Conservation (phyloP, 2,797 vertebrate species). For the Cossypha heuglini region DNA sequence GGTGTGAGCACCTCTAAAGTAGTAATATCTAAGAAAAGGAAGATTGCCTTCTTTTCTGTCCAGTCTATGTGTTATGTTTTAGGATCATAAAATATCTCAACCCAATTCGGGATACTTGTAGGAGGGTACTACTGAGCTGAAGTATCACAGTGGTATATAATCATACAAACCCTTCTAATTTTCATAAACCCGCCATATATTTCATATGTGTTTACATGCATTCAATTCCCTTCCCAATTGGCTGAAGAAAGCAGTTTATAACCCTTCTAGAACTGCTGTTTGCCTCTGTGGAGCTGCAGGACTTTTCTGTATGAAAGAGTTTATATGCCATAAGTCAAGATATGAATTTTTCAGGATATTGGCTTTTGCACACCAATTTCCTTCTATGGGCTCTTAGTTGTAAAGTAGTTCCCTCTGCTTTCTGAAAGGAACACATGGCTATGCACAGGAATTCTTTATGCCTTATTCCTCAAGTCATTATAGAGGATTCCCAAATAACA, state of each 20-base stretch:
- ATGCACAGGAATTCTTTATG: not conserved
- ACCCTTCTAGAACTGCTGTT: not conserved
- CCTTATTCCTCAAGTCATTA: not conserved
- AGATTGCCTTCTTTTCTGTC: not conserved
- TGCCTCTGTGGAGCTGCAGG: not conserved
- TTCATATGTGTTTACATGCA: fast-evolving
- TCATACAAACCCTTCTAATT: not conserved
- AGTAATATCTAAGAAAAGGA: not conserved
- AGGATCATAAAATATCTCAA: not conserved
- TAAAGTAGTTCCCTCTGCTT: not conserved
- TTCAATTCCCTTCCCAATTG: not conserved
- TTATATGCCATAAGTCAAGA: not conserved
- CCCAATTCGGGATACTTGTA: not conserved
- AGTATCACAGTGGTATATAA: not conserved
- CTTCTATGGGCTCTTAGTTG: not conserved
- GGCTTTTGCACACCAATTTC: not conserved
- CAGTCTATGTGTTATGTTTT: not conserved
- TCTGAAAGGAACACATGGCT: not conserved
- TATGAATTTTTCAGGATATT: not conserved
- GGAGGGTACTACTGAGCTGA: not conserved
- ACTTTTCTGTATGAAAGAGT: not conserved
- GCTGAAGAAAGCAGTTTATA: not conserved
- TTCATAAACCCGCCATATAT: not conserved
- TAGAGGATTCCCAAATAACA: not conserved
- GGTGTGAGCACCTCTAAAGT: not conserved